A percentile compares a stretch with the other conserved stretches of the same genome.
Conservation (phyloP, 2,113 vertebrate species). For the Pagrus major region DNA sequence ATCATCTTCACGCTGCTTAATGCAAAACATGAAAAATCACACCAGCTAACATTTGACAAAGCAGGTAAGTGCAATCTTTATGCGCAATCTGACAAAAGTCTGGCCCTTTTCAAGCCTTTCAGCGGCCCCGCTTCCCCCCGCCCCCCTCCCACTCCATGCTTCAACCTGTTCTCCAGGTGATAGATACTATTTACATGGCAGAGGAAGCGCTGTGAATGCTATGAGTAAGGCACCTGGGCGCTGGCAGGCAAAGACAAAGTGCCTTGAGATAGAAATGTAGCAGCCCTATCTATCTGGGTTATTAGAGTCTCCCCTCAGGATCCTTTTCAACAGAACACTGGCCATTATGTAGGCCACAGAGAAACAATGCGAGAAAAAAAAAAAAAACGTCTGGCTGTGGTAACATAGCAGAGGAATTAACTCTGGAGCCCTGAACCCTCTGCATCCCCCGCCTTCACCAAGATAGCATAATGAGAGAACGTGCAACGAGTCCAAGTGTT, state of each 20-base stretch:
- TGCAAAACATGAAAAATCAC: conserved; percentile 50
- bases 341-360: conserved; percentile 87
- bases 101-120: conserved; percentile 23
- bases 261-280: conserved; percentile 85
- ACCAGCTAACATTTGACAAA: conserved; percentile 46
- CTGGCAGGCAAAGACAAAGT: conserved; percentile 86
- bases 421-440: conserved; percentile 48
- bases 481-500: conserved; percentile 43
- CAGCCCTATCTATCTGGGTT: conserved; percentile 89
- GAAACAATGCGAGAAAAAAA: conserved; percentile 76
- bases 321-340: conserved; percentile 80
- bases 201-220: conserved; percentile 83
- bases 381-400: conserved; percentile 46
- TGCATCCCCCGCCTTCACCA: conserved; percentile 23
- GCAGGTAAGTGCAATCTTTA: conserved; percentile 46
- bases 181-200: conserved; percentile 87
- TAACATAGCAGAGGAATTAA: conserved; percentile 73
- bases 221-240: conserved; percentile 84
- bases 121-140: background rate
- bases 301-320: conserved; percentile 86
- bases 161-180: conserved; percentile 77
- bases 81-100: conserved; percentile 64
- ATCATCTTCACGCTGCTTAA: conserved; percentile 25
- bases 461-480: conserved; percentile 68
- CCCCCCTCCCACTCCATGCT: background rate